phyloP scores from a whole-genome alignment of 1,140 invertebrate species.

The Rhopalosiphum padi region DNA sequence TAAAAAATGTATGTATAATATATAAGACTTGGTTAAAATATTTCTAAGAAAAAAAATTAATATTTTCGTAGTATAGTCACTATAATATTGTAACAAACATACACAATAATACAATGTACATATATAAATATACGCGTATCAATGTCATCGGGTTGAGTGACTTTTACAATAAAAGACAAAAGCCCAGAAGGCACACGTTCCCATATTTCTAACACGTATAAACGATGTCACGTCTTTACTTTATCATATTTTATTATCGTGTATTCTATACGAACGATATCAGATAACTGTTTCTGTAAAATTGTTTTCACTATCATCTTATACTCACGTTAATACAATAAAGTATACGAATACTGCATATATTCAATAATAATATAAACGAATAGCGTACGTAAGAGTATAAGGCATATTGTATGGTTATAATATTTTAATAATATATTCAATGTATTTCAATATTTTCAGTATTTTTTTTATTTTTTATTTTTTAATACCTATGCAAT shows the following conservation, averaged over 20 bases:
- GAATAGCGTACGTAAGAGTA: not conserved
- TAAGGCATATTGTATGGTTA: too few species aligned
- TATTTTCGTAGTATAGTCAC: not conserved
- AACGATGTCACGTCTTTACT: not conserved
- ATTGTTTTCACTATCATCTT: not conserved
- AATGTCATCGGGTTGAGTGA: not conserved
- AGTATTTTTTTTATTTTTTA: not conserved
- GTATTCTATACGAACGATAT: not conserved
- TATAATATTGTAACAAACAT: not conserved
- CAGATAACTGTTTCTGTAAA: not conserved
- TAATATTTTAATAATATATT: too few species aligned
- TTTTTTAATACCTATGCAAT: not conserved
- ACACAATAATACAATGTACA: not conserved
- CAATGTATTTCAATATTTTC: not conserved
- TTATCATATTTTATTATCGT: not conserved
- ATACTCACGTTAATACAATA: not conserved
- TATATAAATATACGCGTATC: not conserved
- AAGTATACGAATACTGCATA: not conserved
- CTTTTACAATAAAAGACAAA: not conserved
- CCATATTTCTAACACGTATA: constrained; percentile 1
- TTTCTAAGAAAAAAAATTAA: not conserved
- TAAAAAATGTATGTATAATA: not conserved
- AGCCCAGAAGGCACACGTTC: not conserved
- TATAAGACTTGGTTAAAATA: not conserved
- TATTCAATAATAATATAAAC: not conserved